Evolutionary conservation across 2,888 invertebrate genomes (phyloP).

Genomic region (Halictus quadricinctus): DNA sequence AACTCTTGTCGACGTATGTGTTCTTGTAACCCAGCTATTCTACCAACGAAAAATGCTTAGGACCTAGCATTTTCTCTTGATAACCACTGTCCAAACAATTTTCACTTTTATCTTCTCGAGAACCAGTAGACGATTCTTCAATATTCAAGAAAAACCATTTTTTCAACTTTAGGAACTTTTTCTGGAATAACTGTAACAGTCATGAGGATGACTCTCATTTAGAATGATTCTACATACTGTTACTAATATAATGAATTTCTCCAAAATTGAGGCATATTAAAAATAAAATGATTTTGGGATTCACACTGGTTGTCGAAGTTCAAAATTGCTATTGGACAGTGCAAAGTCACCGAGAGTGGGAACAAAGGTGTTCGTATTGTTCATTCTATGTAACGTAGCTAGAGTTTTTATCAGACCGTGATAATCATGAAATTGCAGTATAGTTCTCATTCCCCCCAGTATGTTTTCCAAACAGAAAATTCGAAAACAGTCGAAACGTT

Average conservation of each 20-base stretch:
- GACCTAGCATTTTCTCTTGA: conserved; percentile 62
- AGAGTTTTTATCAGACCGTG: conserved; percentile 61
- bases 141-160: not conserved
- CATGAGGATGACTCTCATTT: no score
- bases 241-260: not conserved
- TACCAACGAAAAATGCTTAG: conserved; percentile 56
- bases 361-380: conserved; percentile 65
- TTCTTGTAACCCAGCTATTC: conserved; percentile 62
- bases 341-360: conserved; percentile 41
- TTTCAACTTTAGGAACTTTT: not conserved
- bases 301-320: not conserved
- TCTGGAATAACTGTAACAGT: not conserved
- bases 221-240: no score
- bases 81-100: conserved; percentile 4
- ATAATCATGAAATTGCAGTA: conserved; percentile 41
- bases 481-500: not conserved
- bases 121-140: not conserved
- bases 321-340: not conserved
- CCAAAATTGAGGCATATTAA: not conserved
- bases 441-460: conserved; percentile 2
- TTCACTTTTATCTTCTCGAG: not conserved
- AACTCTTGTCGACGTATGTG: conserved; percentile 60
- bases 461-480: conserved; percentile 2
- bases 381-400: conserved; percentile 64
- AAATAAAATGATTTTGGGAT: not conserved